Conservation (phyloP, 2,797 vertebrate genomes). For the Dendrocincla tyrannina region DNA sequence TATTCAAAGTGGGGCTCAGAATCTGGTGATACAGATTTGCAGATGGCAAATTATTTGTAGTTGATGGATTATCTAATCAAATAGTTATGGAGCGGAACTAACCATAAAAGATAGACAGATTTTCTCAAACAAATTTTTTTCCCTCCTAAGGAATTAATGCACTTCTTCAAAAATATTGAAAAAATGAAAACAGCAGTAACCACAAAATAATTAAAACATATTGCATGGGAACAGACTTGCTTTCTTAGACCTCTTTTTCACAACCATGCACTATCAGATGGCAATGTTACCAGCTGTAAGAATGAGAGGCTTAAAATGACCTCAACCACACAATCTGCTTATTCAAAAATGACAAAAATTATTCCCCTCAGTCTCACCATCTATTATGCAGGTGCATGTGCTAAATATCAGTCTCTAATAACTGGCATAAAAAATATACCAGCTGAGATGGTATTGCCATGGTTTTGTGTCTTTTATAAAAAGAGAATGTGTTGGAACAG, state of each 20-base stretch:
- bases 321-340: background rate
- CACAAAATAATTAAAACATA: background rate
- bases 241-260: background rate
- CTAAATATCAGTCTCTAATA: background rate
- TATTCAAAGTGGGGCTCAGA: background rate
- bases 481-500: background rate
- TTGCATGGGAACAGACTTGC: background rate
- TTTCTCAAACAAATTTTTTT: background rate
- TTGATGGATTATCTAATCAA: background rate
- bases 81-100: background rate
- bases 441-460: background rate
- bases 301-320: background rate
- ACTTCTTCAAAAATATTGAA: background rate
- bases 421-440: background rate
- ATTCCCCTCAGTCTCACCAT: background rate
- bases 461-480: background rate
- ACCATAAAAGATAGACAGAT: background rate
- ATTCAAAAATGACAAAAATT: background rate
- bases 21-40: background rate
- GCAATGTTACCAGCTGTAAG: background rate
- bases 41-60: constrained; percentile 15
- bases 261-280: background rate
- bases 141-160: background rate
- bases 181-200: background rate
- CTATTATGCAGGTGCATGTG: background rate